Evolutionary conservation across 1,140 invertebrate species (phyloP), one percentile per base, ranked within the genome.

Genomic region (Philotrypesis tridentata): DNA sequence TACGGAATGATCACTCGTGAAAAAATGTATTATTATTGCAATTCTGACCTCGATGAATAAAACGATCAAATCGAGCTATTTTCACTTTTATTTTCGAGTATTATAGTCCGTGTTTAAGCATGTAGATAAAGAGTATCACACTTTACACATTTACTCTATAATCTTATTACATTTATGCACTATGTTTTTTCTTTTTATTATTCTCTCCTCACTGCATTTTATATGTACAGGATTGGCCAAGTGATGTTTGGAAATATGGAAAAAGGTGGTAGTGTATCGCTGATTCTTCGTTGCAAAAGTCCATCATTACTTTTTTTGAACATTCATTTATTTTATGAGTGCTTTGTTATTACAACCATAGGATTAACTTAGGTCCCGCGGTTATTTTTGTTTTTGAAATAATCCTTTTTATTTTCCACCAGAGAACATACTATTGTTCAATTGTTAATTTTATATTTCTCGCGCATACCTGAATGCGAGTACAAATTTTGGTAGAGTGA

Each of bases 211-310:
- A n/a, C 21, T 37, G n/a, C 21, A 68, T 83, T 86, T 85, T 85
- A 84, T 91, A 90, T 90, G 85, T 91, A 91, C 89, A 91, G 40
- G 48, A 85, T 86, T 88, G 85, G 84, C 83, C 86, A 87, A 89
- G 86, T 90, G 84, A 87, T 87, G 85, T 87, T 84, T 83, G 87
- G 25, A 82, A 87, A 85, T 87, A 40, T 79, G 70, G 68, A 31
- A 71, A 63, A 79, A 79, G 70, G 29, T 72, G 8, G 7, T 60
- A 9, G 37, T 40, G 83, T 23, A 60, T 85, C 85, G 85, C 87
- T 86, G 81, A 85, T 80, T 79, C 85, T 88, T 89, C 86, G 86
- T 88, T 89, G 87, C 87, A 89, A 88, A 85, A 86, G 72, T 85
- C 55, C 85, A 77, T 73, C 83, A 23, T 79, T 79, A 63, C n/a